Conservation (phyloP, 2,888 invertebrate species). For the Malachius bipustulatus region DNA sequence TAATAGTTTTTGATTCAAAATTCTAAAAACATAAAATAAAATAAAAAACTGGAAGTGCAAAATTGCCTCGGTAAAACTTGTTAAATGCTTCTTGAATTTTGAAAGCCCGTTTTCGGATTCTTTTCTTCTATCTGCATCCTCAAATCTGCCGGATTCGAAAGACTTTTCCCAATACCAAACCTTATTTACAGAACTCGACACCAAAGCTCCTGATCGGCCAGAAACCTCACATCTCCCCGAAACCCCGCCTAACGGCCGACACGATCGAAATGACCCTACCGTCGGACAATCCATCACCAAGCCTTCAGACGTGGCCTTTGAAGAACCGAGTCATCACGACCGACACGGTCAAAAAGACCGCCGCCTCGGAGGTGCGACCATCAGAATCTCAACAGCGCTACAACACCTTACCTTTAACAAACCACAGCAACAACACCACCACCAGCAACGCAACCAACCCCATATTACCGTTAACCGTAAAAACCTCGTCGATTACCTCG, state of each 20-base stretch:
- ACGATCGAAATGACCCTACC: slow-evolving; percentile 55
- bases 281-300: slow-evolving; percentile 41
- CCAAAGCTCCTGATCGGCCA: slow-evolving; percentile 39
- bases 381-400: slow-evolving; percentile 14
- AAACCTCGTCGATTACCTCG: slow-evolving; percentile 9
- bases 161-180: too few relatives aligned
- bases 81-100: too few relatives aligned
- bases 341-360: slow-evolving; percentile 32
- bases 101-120: too few relatives aligned
- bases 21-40: too few relatives aligned
- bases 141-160: too few relatives aligned
- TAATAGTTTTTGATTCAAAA: too few relatives aligned
- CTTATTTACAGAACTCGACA: slow-evolving; percentile 24
- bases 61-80: too few relatives aligned
- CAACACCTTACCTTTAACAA: slow-evolving; percentile 19
- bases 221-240: slow-evolving; percentile 38
- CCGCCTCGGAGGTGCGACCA: slow-evolving; percentile 20
- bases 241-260: slow-evolving; percentile 40
- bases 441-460: slow-evolving; percentile 12
- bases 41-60: too few relatives aligned
- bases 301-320: slow-evolving; percentile 47
- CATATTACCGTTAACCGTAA: slow-evolving; percentile 4
- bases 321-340: slow-evolving; percentile 44
- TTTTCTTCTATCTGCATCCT: too few relatives aligned
- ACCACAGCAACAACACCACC: slow-evolving; percentile 15